phyloP scores from a whole-genome alignment of 2,888 invertebrate genomes.

The Nysson spinosus region DNA sequence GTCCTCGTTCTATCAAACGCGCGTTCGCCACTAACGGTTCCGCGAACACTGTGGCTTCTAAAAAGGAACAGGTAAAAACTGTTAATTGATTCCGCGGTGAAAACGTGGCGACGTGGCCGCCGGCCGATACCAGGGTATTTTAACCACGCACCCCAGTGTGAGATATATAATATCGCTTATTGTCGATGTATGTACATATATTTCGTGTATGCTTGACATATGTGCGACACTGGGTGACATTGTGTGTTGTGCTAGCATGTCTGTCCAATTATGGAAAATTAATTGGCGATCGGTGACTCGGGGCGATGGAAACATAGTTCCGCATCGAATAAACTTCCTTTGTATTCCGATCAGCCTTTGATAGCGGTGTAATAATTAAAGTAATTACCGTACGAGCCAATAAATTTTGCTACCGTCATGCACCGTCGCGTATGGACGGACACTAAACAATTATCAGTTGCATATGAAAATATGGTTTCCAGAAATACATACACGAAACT shows the following conservation, averaged over 20 bases:
- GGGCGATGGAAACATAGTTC: slow-evolving; percentile 66
- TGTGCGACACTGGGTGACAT: neutral
- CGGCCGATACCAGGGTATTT: slow-evolving; percentile 51
- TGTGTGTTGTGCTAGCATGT: slow-evolving; percentile 54
- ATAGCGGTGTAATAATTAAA: slow-evolving; percentile 75
- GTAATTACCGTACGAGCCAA: slow-evolving; percentile 72
- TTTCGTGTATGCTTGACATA: neutral
- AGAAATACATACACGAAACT: too few relatives aligned
- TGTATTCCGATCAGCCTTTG: slow-evolving; percentile 73
- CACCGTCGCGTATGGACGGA: slow-evolving; percentile 17
- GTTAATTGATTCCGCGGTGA: slow-evolving; percentile 71
- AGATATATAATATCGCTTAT: neutral
- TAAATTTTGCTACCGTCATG: slow-evolving; percentile 64
- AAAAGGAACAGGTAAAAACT: slow-evolving; percentile 68
- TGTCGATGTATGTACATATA: neutral
- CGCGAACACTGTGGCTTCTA: slow-evolving; percentile 32
- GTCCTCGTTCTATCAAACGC: neutral
- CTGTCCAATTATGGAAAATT: slow-evolving; percentile 77
- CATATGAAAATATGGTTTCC: neutral
- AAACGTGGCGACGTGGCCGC: slow-evolving; percentile 60
- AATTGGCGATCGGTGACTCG: slow-evolving; percentile 74
- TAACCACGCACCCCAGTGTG: slow-evolving; percentile 29
- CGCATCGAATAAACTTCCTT: slow-evolving; percentile 70
- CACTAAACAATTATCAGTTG: slow-evolving; percentile 35
- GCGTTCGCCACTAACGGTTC: neutral